Evolutionary conservation across 2,888 invertebrate species (phyloP).

Genomic region (Platynereis dumerilii): DNA sequence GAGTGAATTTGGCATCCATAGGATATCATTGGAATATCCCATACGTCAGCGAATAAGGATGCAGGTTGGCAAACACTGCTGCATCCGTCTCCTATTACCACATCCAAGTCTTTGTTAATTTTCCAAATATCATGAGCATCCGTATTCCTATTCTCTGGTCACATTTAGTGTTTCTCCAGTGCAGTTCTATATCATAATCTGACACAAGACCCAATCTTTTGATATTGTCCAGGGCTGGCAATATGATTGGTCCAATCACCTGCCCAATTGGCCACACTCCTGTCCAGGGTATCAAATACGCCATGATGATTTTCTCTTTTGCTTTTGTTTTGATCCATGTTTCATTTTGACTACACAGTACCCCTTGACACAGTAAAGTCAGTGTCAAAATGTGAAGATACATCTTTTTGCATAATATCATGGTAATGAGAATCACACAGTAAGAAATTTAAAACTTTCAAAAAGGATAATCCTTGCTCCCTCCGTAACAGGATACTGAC

Average conservation of each 20-base stretch:
- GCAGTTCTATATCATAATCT: slow-evolving; percentile 3
- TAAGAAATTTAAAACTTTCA: too few species aligned
- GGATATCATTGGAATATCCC: slow-evolving; percentile 18
- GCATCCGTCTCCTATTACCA: slow-evolving; percentile 9
- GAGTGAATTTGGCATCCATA: slow-evolving; percentile 12
- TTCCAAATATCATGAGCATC: slow-evolving; percentile 13
- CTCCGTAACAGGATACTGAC: too few species aligned
- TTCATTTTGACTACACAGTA: too few species aligned
- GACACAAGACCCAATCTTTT: not conserved
- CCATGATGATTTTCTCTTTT: too few species aligned
- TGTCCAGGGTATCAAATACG: not conserved
- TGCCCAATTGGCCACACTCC: not conserved
- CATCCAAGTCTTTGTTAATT: not conserved
- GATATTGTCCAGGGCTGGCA: not conserved
- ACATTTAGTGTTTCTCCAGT: slow-evolving; percentile 14
- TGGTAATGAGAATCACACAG: too few species aligned
- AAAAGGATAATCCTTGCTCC: too few species aligned
- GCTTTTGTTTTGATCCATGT: too few species aligned
- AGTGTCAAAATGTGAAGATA: too few species aligned
- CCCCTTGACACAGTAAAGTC: too few species aligned
- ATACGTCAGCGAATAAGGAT: slow-evolving; percentile 6
- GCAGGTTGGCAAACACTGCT: slow-evolving; percentile 17
- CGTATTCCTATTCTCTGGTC: not conserved
- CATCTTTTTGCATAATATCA: too few species aligned
- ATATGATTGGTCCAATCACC: not conserved